phyloP scores from a whole-genome alignment of 30 jellyfish, hydroid and myxozoan species.

The Aurelia aurita region DNA sequence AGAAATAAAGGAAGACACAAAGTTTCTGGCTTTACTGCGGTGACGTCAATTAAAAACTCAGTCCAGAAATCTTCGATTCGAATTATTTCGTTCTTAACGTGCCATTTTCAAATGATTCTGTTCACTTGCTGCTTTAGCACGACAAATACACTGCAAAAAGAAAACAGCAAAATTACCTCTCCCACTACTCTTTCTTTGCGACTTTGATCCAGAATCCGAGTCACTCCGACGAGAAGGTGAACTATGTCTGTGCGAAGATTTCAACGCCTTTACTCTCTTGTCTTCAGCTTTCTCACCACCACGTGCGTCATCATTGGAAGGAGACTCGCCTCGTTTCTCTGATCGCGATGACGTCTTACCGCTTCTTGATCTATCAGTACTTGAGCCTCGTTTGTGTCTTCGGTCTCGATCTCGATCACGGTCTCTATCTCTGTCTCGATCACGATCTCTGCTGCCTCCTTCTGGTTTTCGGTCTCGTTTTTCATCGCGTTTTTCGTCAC shows the following conservation, averaged over 20 bases:
- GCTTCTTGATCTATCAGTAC: conserved; percentile 54
- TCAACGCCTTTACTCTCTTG: conserved; percentile 47
- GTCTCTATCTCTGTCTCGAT: conserved; percentile 57
- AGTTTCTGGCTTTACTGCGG: too few species aligned
- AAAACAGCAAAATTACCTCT: not conserved
- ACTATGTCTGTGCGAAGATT: conserved; percentile 50
- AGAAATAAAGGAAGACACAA: too few species aligned
- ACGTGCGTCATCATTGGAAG: conserved; percentile 32
- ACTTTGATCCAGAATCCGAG: conserved; percentile 53
- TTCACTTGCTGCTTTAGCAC: too few species aligned
- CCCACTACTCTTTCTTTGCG: conserved; percentile 52
- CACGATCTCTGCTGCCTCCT: conserved; percentile 57
- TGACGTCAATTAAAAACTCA: too few species aligned
- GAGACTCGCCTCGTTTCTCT: conserved; percentile 49
- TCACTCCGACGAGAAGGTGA: conserved; percentile 66
- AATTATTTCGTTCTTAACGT: too few species aligned
- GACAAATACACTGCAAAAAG: not conserved
- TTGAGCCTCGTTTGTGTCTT: conserved; percentile 38
- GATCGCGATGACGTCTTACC: conserved; percentile 37
- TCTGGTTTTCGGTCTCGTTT: conserved; percentile 54
- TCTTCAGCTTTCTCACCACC: conserved; percentile 60
- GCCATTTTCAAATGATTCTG: too few species aligned
- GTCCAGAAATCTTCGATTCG: too few species aligned
- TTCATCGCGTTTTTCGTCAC: conserved; percentile 66
- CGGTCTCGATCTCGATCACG: conserved; percentile 69